Evolutionary conservation across 2,113 vertebrate species (phyloP).

Genomic region (Paramormyrops kingsleyae): DNA sequence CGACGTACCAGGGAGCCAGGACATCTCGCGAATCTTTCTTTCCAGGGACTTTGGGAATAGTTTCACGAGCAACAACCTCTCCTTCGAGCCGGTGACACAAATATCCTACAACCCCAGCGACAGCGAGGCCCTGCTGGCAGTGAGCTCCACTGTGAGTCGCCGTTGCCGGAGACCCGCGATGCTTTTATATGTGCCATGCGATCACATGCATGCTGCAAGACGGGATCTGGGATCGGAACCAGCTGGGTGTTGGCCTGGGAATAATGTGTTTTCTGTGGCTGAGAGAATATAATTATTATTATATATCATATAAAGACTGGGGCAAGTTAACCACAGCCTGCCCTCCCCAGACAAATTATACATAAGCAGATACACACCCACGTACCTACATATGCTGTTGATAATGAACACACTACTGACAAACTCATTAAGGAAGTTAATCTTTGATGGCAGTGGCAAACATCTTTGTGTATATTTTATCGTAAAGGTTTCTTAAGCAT

Average conservation of each 20-base stretch:
- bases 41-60: constrained; percentile 74
- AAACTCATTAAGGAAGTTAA: background rate
- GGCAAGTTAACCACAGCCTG: background rate
- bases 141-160: constrained; percentile 68
- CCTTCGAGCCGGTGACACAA: constrained; percentile 73
- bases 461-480: background rate
- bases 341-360: background rate
- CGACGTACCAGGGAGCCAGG: constrained; percentile 65
- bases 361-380: background rate
- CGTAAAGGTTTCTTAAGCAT: background rate
- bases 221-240: background rate
- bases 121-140: constrained; percentile 61
- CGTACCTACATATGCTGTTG: background rate
- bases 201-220: background rate
- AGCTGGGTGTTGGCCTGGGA: background rate
- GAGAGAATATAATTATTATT: background rate
- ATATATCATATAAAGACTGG: background rate
- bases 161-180: background rate
- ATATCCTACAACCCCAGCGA: constrained; percentile 72
- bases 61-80: constrained; percentile 66
- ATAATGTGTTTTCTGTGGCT: background rate
- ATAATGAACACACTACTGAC: background rate
- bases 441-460: background rate
- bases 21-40: constrained; percentile 68
- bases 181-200: background rate